Percentiles rank a stretch among this genome's conserved stretches.
These are phyloP conservation scores for Prunella fulvescens DNA, from an alignment of 2,113 vertebrate species.

Conservation along the genomic window DNA sequence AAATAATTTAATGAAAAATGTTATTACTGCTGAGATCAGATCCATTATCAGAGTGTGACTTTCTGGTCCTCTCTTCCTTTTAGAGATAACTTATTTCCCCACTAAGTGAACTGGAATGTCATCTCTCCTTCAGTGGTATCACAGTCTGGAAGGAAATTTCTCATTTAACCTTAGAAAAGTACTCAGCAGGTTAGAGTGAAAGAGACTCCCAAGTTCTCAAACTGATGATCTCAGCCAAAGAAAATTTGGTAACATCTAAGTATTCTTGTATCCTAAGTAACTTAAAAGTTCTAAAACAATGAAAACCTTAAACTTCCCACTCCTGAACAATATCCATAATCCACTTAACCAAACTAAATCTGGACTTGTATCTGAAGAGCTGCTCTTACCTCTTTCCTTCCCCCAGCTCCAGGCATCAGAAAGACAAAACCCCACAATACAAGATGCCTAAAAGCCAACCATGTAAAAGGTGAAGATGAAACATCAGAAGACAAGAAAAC, in stretches of 20 bases:
- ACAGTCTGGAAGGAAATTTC: neutral
- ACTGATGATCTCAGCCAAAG: neutral
- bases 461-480: neutral
- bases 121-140: neutral
- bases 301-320: neutral
- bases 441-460: neutral
- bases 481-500: neutral
- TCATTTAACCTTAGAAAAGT: neutral
- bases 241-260: neutral
- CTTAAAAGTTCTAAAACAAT: neutral
- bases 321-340: neutral
- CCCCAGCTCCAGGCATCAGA: neutral
- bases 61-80: neutral
- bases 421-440: neutral
- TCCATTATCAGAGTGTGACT: neutral
- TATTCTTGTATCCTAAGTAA: neutral
- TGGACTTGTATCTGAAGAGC: neutral
- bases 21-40: neutral
- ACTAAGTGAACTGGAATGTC: neutral
- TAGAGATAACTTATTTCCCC: neutral
- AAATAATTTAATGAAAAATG: neutral
- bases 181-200: neutral
- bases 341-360: neutral
- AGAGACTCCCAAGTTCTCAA: neutral
- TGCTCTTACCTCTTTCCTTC: neutral